Conservation (phyloP, 2,888 invertebrate species). For the Laothoe populi region DNA sequence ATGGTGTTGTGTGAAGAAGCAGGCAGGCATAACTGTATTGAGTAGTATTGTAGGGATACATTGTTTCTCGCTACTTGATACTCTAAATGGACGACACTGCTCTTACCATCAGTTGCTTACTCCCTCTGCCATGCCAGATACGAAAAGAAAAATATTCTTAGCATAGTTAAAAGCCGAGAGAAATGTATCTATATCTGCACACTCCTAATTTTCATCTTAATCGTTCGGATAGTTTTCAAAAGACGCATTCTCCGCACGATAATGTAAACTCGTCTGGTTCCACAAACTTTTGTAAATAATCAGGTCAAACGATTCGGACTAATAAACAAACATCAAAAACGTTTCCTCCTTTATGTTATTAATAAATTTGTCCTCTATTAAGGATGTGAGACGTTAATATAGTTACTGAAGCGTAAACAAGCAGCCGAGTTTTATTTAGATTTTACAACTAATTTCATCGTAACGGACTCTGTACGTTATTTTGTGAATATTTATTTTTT, state of each 20-base stretch:
- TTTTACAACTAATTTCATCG: constrained; percentile 8
- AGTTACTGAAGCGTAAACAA: not conserved
- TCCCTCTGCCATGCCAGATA: too few species aligned
- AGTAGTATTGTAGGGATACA: too few species aligned
- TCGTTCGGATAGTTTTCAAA: not conserved
- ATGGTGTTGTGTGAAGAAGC: too few species aligned
- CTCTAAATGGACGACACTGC: too few species aligned
- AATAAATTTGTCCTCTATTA: constrained; percentile 23
- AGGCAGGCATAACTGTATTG: too few species aligned
- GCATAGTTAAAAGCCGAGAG: not conserved
- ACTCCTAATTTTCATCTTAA: not conserved
- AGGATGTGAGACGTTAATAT: not conserved
- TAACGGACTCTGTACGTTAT: not conserved
- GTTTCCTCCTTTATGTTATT: constrained; percentile 16
- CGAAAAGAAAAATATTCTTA: not conserved
- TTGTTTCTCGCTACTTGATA: too few species aligned
- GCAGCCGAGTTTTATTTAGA: not conserved
- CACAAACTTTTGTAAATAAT: constrained; percentile 8
- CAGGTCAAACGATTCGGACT: not conserved
- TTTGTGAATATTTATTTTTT: too few species aligned
- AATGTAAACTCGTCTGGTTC: not conserved
- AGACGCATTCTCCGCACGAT: not conserved
- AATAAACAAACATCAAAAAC: constrained; percentile 17
- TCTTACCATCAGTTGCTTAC: too few species aligned
- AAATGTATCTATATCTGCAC: not conserved